A percentile compares a stretch with the other conserved stretches of the same genome.
phyloP scores from a whole-genome alignment of 2,113 vertebrate species.

The Hyaena hyaena region DNA sequence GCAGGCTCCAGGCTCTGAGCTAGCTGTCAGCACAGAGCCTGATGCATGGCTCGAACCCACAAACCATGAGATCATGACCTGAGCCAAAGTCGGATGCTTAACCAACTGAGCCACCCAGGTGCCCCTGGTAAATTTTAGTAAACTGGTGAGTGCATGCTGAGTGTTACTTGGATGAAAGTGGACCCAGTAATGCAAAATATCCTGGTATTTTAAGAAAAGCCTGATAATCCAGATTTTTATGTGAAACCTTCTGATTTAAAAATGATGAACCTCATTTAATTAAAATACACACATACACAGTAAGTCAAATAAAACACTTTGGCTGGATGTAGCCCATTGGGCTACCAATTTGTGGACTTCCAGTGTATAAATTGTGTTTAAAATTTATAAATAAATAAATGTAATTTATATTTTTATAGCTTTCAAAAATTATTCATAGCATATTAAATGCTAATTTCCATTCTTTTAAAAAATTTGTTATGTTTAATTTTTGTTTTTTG shows the following conservation, averaged over 20 bases:
- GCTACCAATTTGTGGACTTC: neutral
- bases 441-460: neutral
- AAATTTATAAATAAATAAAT: slow-evolving; percentile 1
- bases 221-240: neutral
- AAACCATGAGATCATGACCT: no score
- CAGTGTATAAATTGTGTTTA: neutral
- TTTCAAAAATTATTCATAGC: neutral
- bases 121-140: neutral
- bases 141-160: neutral
- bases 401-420: slow-evolving; percentile 5
- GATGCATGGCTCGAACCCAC: no score
- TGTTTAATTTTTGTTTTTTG: no score
- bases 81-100: no score
- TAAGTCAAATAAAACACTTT: neutral
- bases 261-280: neutral
- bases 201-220: neutral
- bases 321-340: neutral
- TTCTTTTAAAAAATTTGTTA: no score
- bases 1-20: no score
- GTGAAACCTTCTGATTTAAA: neutral
- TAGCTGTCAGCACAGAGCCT: no score
- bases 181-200: neutral
- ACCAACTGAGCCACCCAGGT: no score
- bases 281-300: neutral
- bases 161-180: neutral